phyloP scores from a whole-genome alignment of 2,113 vertebrate genomes.

The Formicarius rufipectus region DNA sequence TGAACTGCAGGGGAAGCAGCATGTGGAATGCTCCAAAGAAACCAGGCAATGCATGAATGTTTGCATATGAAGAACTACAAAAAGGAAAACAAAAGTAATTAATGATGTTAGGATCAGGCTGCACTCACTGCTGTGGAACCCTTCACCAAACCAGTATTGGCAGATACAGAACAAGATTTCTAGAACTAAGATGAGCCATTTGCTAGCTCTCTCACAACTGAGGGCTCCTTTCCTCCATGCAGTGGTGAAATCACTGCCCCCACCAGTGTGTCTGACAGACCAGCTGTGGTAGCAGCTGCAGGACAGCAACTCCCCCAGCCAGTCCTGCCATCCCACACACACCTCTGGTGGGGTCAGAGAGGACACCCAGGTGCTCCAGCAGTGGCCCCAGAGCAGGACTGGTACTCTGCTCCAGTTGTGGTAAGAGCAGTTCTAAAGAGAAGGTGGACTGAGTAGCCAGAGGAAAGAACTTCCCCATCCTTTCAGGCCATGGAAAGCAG shows the following conservation, averaged over 20 bases:
- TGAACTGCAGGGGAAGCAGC: neutral
- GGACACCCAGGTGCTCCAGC: neutral
- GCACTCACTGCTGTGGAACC: neutral
- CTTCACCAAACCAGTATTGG: neutral
- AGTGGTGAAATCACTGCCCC: neutral
- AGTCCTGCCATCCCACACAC: neutral
- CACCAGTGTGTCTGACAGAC: neutral
- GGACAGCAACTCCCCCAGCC: fast-evolving
- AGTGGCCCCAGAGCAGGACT: neutral
- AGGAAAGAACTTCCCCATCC: neutral
- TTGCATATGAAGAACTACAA: neutral
- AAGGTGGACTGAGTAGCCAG: fast-evolving
- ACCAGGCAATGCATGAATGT: neutral
- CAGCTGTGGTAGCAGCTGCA: neutral
- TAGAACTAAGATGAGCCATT: neutral
- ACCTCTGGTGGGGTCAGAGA: fast-evolving
- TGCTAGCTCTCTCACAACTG: neutral
- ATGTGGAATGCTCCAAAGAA: neutral
- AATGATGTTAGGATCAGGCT: neutral
- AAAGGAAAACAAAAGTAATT: neutral
- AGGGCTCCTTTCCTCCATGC: fast-evolving
- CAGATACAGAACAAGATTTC: neutral
- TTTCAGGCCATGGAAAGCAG: neutral
- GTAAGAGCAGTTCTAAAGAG: neutral
- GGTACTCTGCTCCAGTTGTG: neutral